A percentile compares a stretch with the other conserved stretches of the same genome.
Conservation (phyloP, 2,888 invertebrate genomes). For the Melinaea menophilus region DNA sequence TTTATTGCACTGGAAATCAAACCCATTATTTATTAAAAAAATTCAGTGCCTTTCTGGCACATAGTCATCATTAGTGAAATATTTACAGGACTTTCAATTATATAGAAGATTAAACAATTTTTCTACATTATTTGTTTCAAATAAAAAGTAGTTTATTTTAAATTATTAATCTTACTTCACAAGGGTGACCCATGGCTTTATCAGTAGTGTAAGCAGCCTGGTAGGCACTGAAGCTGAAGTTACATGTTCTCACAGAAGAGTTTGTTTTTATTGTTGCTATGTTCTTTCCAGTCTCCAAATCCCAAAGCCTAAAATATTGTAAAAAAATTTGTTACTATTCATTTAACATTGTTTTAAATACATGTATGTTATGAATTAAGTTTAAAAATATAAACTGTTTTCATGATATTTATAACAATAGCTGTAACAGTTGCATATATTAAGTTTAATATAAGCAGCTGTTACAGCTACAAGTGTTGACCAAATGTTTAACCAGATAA, state of each 20-base stretch:
- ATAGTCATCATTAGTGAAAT: not conserved
- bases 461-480: too few species aligned
- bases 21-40: too few species aligned
- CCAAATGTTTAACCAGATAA: not conserved
- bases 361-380: too few species aligned
- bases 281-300: conserved; percentile 88
- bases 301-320: conserved; percentile 85
- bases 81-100: not conserved
- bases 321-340: conserved; percentile 1
- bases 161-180: conserved; percentile 77
- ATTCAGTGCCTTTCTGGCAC: not conserved
- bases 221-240: conserved; percentile 95
- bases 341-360: not conserved
- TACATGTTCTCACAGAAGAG: conserved; percentile 94
- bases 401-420: too few species aligned
- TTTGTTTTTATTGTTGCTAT: conserved; percentile 87
- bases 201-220: conserved; percentile 96
- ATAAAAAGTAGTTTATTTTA: not conserved
- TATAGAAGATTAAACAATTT: too few species aligned
- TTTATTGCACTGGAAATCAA: too few species aligned
- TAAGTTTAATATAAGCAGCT: too few species aligned
- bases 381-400: too few species aligned
- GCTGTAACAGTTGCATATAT: too few species aligned
- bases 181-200: conserved; percentile 92
- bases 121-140: not conserved